A percentile compares a stretch with the other conserved stretches of the same genome.
These are phyloP conservation scores for Parasteatoda tepidariorum DNA, from an alignment of 1,140 invertebrate genomes.

Conservation along the genomic window DNA sequence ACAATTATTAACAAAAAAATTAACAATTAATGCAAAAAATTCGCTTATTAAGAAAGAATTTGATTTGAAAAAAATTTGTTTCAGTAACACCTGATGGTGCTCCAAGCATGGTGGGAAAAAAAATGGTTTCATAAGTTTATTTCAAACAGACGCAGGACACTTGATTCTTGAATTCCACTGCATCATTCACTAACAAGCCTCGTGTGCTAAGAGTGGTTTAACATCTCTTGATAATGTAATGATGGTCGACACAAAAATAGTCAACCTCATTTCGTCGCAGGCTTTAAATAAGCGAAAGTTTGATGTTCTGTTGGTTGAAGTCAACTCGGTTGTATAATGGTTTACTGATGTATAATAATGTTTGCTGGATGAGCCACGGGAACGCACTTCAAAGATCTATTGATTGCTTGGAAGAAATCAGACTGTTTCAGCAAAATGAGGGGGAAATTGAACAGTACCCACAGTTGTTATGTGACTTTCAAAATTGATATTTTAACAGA, in stretches of 20 bases:
- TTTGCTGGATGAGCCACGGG: background rate
- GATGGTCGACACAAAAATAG: background rate
- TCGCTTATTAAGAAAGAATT: background rate
- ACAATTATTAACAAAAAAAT: too few species aligned
- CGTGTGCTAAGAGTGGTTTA: too few species aligned
- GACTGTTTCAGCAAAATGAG: too few species aligned
- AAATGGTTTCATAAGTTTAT: background rate
- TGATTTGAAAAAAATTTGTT: background rate
- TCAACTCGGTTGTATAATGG: background rate
- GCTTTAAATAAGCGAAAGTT: background rate
- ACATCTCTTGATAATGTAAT: background rate
- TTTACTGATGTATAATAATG: background rate
- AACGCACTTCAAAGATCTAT: slow-evolving; percentile 6
- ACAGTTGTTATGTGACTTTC: too few species aligned
- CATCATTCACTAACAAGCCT: background rate
- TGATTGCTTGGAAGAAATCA: background rate
- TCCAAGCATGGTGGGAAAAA: background rate
- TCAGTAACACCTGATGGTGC: background rate
- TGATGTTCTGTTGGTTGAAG: too few species aligned
- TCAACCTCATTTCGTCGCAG: background rate
- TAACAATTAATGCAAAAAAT: too few species aligned
- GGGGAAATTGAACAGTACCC: too few species aligned
- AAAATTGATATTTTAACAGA: too few species aligned
- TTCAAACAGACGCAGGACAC: background rate
- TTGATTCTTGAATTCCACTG: background rate